A percentile compares a stretch with the other conserved stretches of the same genome.
Conservation (phyloP, 2,888 invertebrate genomes). For the Dynastes tityus region DNA sequence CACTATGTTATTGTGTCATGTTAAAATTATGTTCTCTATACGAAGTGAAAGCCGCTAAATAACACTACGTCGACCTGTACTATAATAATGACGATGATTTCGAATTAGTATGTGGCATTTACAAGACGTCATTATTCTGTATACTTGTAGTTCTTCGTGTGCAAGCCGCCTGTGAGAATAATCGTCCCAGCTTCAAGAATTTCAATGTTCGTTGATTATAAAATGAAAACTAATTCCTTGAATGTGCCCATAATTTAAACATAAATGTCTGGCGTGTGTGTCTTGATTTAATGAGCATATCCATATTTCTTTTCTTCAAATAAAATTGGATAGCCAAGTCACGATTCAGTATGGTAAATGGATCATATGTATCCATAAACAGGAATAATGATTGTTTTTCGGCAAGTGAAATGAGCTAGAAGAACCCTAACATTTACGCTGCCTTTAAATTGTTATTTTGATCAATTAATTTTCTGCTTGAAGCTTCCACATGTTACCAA, state of each 20-base stretch:
- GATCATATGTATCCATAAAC: neutral
- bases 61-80: neutral
- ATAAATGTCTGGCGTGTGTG: neutral
- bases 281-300: neutral
- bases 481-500: no score
- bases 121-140: neutral
- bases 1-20: neutral
- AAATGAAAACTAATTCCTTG: neutral
- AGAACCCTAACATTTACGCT: no score
- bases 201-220: neutral
- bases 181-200: neutral
- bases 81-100: neutral
- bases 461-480: no score
- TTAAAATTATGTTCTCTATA: neutral
- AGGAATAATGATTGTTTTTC: neutral
- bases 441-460: no score
- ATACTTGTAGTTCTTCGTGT: neutral
- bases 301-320: neutral
- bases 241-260: neutral
- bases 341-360: neutral
- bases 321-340: neutral
- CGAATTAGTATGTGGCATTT: constrained; percentile 22
- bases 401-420: no score
- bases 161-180: neutral
- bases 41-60: constrained; percentile 4